phyloP scores from a whole-genome alignment of 2,888 invertebrate genomes.

The Luffia ferchaultella region DNA sequence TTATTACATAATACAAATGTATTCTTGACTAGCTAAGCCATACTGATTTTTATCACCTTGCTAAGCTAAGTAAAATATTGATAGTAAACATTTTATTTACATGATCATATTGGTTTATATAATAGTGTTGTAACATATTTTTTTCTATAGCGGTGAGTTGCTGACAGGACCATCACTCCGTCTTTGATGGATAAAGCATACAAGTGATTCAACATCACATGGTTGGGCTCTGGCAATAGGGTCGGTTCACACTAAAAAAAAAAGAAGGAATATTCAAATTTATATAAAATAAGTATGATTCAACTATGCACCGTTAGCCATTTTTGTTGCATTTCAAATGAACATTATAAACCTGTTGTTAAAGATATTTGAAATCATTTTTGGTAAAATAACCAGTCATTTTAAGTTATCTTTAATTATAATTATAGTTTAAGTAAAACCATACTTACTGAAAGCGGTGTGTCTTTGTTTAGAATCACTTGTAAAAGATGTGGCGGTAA shows the following conservation, averaged over 20 bases:
- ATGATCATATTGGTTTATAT: slow-evolving; percentile 92
- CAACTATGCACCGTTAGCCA: too few species aligned
- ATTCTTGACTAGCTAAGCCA: not conserved
- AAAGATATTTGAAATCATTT: too few species aligned
- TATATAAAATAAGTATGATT: slow-evolving; percentile 3
- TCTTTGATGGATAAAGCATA: slow-evolving; percentile 99
- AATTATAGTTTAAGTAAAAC: too few species aligned
- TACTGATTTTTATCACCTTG: slow-evolving; percentile 1
- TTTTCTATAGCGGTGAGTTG: slow-evolving; percentile 97
- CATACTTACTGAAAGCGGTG: slow-evolving; percentile 88
- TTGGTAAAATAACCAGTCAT: too few species aligned
- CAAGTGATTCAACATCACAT: slow-evolving; percentile 99
- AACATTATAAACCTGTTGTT: too few species aligned
- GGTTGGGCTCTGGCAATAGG: slow-evolving; percentile 98
- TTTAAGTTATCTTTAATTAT: too few species aligned
- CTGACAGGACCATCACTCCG: slow-evolving; percentile 99
- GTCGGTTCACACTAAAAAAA: slow-evolving; percentile 94
- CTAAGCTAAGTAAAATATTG: not conserved
- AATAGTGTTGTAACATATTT: slow-evolving; percentile 99
- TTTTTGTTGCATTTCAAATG: too few species aligned
- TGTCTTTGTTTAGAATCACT: slow-evolving; percentile 99
- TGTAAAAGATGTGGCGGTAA: slow-evolving; percentile 97
- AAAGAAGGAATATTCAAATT: not conserved
- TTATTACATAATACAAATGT: slow-evolving; percentile 4
- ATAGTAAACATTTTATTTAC: not conserved